A percentile compares a stretch with the other conserved stretches of the same genome.
These are phyloP conservation scores for Nyctereutes procyonoides DNA, from an alignment of 2,113 vertebrate genomes.

Conservation along the genomic window DNA sequence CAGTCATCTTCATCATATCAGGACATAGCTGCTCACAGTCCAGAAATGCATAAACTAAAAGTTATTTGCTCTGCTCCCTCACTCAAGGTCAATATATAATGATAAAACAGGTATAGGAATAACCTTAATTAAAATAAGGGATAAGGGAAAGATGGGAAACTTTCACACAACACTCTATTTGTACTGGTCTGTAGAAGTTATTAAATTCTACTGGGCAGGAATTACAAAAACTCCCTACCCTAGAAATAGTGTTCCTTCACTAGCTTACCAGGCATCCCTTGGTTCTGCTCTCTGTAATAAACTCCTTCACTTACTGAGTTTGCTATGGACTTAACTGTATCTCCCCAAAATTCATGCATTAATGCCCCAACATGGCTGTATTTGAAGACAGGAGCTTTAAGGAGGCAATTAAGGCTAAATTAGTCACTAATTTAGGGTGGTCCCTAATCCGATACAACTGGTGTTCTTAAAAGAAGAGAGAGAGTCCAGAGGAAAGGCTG, in stretches of 20 bases:
- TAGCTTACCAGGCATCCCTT: background rate
- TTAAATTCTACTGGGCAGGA: background rate
- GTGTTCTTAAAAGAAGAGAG: background rate
- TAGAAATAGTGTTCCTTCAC: background rate
- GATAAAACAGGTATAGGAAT: background rate
- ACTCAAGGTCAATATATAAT: background rate
- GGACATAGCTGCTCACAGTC: background rate
- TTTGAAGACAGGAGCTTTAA: background rate
- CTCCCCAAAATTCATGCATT: background rate
- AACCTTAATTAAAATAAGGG: slow-evolving; percentile 13
- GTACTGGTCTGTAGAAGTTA: background rate
- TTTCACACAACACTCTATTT: background rate
- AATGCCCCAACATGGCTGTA: background rate
- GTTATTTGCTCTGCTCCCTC: background rate
- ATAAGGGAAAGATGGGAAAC: background rate
- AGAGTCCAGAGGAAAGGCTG: background rate
- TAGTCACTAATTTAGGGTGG: background rate
- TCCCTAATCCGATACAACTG: background rate
- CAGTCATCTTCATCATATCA: background rate
- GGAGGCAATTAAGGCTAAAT: background rate
- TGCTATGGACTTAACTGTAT: background rate
- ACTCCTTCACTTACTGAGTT: background rate
- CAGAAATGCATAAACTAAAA: slow-evolving; percentile 35
- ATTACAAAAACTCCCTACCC: background rate
- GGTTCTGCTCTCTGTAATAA: background rate